These are phyloP conservation scores for Phalloptychus januarius DNA, from an alignment of 2,797 vertebrate genomes.

Conservation along the genomic window DNA sequence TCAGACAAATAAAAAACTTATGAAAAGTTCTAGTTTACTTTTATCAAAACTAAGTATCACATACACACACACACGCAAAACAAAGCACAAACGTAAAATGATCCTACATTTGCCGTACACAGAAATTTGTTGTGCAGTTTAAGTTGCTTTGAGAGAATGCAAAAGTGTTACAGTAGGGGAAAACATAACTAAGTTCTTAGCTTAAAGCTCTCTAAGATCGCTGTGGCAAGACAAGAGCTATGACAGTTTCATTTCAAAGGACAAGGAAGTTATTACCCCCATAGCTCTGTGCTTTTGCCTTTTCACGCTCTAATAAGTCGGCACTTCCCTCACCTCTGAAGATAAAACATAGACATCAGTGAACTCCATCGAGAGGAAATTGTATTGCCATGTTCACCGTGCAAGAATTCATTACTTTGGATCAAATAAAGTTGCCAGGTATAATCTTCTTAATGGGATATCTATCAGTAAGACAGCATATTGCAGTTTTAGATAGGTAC, in stretches of 20 bases:
- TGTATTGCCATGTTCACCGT: slow-evolving; percentile 57
- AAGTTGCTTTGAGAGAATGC: slow-evolving; percentile 20
- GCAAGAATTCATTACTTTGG: slow-evolving; percentile 65
- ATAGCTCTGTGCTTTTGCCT: slow-evolving; percentile 61
- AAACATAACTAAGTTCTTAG: slow-evolving; percentile 49
- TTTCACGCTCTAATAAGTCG: slow-evolving; percentile 76
- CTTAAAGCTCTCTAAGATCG: slow-evolving; percentile 44
- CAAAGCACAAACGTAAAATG: slow-evolving; percentile 10
- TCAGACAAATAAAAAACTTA: not conserved
- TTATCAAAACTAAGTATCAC: slow-evolving; percentile 15
- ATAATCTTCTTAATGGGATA: slow-evolving; percentile 70
- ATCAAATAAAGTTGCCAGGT: slow-evolving; percentile 68
- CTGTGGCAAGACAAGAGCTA: slow-evolving; percentile 27
- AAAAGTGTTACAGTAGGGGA: slow-evolving; percentile 26
- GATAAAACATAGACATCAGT: slow-evolving; percentile 74
- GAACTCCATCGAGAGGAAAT: slow-evolving; percentile 65
- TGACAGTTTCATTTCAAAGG: slow-evolving; percentile 77
- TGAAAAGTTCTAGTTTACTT: slow-evolving; percentile 47
- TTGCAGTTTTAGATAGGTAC: slow-evolving; percentile 45
- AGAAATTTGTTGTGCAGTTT: slow-evolving; percentile 14
- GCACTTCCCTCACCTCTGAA: slow-evolving; percentile 65
- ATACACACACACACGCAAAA: slow-evolving; percentile 4
- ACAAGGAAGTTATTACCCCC: slow-evolving; percentile 76
- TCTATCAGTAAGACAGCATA: slow-evolving; percentile 60
- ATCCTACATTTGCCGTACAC: slow-evolving; percentile 14